These are phyloP conservation scores for Mactromeris polynyma DNA, from an alignment of 2,888 invertebrate species.

Conservation along the genomic window DNA sequence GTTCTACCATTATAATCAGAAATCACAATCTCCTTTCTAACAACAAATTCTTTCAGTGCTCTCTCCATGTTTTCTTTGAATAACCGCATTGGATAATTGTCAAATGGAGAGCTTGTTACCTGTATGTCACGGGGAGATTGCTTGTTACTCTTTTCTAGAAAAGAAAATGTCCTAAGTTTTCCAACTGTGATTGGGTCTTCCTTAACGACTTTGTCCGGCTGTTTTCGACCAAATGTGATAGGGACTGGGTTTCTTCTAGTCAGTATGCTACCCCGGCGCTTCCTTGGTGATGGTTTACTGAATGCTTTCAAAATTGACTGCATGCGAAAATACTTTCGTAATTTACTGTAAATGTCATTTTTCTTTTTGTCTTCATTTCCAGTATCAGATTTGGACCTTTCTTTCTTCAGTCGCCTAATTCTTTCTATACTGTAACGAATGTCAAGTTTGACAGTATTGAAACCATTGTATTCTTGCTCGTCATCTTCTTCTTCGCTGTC, in stretches of 20 bases:
- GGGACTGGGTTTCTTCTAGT: too few species aligned
- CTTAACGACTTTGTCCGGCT: not conserved
- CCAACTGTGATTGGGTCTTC: constrained; percentile 37
- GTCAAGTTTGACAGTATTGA: constrained; percentile 66
- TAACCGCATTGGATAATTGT: constrained; percentile 58
- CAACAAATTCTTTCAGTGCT: constrained; percentile 74
- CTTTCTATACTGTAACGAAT: constrained; percentile 67
- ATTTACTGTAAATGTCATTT: constrained; percentile 25
- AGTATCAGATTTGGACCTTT: constrained; percentile 30
- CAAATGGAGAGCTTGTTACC: constrained; percentile 35
- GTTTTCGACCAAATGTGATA: too few species aligned
- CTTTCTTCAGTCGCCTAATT: constrained; percentile 25
- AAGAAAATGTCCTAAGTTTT: constrained; percentile 56
- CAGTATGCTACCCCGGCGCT: not conserved
- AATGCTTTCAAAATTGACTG: constrained; percentile 57
- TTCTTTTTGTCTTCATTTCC: constrained; percentile 12
- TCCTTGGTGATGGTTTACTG: not conserved
- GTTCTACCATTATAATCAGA: constrained; percentile 67
- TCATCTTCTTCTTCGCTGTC: constrained; percentile 49
- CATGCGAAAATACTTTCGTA: constrained; percentile 60
- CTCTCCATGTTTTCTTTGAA: constrained; percentile 65
- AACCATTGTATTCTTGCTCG: constrained; percentile 39
- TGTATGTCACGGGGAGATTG: not conserved
- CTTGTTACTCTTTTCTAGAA: constrained; percentile 42
- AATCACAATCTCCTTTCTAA: constrained; percentile 73